Evolutionary conservation across 2,888 invertebrate species (phyloP), one percentile per base, ranked within the genome.

Genomic region (Asteroscopus sphinx): DNA sequence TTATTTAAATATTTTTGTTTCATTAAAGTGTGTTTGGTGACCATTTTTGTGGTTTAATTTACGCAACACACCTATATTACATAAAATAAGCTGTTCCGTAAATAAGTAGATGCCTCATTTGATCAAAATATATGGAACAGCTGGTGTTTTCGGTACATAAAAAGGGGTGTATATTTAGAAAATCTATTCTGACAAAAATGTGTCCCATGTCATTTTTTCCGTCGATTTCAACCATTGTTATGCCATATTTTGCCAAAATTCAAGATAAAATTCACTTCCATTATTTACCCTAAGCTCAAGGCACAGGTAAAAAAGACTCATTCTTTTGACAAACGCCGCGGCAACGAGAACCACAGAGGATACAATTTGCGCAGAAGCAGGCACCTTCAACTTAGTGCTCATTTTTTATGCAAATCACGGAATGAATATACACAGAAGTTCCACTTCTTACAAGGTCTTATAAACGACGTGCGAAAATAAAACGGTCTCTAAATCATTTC

Each of bases 321-420:
- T 89, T 90, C 87, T 87, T 88, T 88, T 89, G 87, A 89, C 84
- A 87, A 90, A 87, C 85, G 83, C 82, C 74, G 68, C 73, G 70
- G 65, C 76, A 65, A 73, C 72, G 73, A 76, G 74, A 68, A 75
- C 58, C 80, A 73, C 61, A 60, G 77, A 76, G 87, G 86, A 87
- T 84, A 89, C 89, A 90, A 91, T 90, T 88, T 88, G 85, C 81
- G 80, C 81, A 71, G 77, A 83, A 80, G 84, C 80, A 69, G 76
- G 80, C 77, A 84, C 73, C 70, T 79, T 77, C 66, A 79, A 82
- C 82, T 77, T 81, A 82, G 81, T 80, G 87, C 82, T 83, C 87
- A 89, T 86, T 89, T 87, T 80, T 83, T 81, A 90, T 85, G 85
- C 84, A 85, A 85, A 85, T 57, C 4, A 48, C 25, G 16, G 4